phyloP scores from a whole-genome alignment of 2,797 vertebrate species.

The Oryzias sinensis region DNA sequence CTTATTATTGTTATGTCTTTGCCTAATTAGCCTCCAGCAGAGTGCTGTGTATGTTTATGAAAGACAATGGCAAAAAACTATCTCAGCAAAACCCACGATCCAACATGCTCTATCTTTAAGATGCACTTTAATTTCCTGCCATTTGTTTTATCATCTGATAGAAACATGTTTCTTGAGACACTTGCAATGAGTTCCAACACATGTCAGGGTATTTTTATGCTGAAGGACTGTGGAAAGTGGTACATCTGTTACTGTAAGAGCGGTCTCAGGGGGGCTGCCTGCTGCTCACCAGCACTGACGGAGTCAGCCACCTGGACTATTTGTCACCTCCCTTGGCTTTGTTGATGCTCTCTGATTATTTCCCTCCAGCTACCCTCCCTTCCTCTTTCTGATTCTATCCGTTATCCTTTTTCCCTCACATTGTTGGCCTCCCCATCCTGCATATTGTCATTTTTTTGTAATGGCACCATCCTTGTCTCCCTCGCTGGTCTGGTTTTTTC shows the following conservation, averaged over 20 bases:
- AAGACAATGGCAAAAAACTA: background rate
- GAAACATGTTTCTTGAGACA: background rate
- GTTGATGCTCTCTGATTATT: conserved; percentile 39
- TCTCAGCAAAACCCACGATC: conserved; percentile 1
- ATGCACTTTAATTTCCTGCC: background rate
- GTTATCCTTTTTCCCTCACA: conserved; percentile 10
- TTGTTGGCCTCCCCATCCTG: conserved; percentile 19
- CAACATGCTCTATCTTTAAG: background rate
- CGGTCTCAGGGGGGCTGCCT: conserved; percentile 13
- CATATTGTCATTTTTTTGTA: conserved; percentile 45
- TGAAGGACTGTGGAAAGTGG: conserved; percentile 3
- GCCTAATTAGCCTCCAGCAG: too few relatives aligned
- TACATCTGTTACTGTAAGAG: conserved; percentile 37
- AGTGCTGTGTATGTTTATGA: background rate
- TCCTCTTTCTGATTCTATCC: conserved; percentile 4
- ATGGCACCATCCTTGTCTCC: conserved; percentile 29
- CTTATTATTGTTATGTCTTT: too few relatives aligned
- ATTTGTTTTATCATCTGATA: background rate
- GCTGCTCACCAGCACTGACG: conserved; percentile 36
- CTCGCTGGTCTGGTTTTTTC: conserved; percentile 10
- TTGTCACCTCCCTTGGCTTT: conserved; percentile 31
- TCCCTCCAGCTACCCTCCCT: conserved; percentile 4
- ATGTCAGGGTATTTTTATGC: conserved; percentile 16
- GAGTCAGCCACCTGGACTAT: conserved; percentile 23
- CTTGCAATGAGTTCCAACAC: background rate